phyloP scores from a whole-genome alignment of 2,113 vertebrate genomes.

The Chionodraco myersi region DNA sequence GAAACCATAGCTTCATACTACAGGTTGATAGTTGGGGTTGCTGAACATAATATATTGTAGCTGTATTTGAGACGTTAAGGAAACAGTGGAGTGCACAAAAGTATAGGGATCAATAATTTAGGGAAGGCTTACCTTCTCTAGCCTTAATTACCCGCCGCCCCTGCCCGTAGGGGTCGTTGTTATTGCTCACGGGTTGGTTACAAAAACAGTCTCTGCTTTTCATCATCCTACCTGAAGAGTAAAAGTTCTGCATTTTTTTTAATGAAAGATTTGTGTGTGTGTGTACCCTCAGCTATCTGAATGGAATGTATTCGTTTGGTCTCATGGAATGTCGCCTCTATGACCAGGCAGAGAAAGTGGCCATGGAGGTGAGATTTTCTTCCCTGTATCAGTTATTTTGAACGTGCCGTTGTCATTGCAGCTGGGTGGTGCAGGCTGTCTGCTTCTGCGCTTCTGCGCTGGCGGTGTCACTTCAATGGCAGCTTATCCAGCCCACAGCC shows the following conservation, averaged over 20 bases:
- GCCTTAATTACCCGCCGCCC: no score
- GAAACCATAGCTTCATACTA: no score
- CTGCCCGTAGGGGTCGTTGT: not conserved
- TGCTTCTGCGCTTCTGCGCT: not conserved
- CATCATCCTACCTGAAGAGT: constrained; percentile 5
- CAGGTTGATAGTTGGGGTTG: no score
- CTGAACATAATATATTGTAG: no score
- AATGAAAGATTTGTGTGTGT: not conserved
- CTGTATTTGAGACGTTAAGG: no score
- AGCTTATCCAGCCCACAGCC: not conserved
- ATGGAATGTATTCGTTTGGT: constrained; percentile 93
- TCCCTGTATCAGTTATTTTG: not conserved
- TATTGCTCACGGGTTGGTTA: not conserved
- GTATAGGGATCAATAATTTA: no score
- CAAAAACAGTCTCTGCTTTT: not conserved
- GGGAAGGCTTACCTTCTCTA: no score
- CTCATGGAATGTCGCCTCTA: constrained; percentile 91
- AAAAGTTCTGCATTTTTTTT: not conserved
- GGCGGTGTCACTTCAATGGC: not conserved
- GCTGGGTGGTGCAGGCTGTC: not conserved
- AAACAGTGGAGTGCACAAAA: no score
- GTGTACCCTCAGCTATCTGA: constrained; percentile 86
- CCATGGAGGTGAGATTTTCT: constrained; percentile 87
- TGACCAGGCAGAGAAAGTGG: constrained; percentile 89
- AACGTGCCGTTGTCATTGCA: not conserved